phyloP scores from a whole-genome alignment of 1,140 invertebrate genomes.

The Drosophila lacteicornis region DNA sequence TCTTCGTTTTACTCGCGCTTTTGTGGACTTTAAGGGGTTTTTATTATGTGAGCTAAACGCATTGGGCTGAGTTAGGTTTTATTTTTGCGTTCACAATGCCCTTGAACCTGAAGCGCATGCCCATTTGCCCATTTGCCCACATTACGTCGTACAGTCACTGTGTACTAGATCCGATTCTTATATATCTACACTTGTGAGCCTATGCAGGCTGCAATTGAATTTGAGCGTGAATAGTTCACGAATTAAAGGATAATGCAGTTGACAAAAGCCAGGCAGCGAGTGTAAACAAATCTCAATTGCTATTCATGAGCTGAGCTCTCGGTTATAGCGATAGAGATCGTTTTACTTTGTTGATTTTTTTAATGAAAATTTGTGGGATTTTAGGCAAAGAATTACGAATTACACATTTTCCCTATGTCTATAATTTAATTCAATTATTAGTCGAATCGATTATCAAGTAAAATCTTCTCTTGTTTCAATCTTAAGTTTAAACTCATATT shows the following conservation, averaged over 20 bases:
- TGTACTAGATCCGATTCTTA: conserved; percentile 15
- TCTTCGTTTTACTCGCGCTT: conserved; percentile 40
- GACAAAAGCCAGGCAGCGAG: conserved; percentile 28
- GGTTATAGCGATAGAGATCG: conserved; percentile 30
- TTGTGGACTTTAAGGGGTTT: conserved; percentile 18
- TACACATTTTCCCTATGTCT: neutral
- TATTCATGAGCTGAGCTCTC: conserved; percentile 42
- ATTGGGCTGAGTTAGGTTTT: conserved; percentile 30
- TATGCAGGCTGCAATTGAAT: conserved; percentile 55
- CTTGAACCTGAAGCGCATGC: conserved; percentile 77
- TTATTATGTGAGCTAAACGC: conserved; percentile 56
- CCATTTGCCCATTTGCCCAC: conserved; percentile 22
- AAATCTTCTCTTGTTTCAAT: too few species aligned
- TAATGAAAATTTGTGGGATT: conserved; percentile 3
- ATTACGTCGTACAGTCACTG: conserved; percentile 22
- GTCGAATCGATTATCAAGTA: too few species aligned
- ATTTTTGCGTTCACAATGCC: conserved; percentile 69
- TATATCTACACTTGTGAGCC: conserved; percentile 9
- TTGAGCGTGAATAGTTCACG: conserved; percentile 21
- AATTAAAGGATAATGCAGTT: conserved; percentile 80
- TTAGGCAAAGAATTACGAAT: neutral
- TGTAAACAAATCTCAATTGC: conserved; percentile 61
- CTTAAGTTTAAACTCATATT: too few species aligned
- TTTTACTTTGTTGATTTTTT: conserved; percentile 20
- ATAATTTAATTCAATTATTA: too few species aligned